Conservation (phyloP, 2,113 vertebrate species). For the Phainopepla nitens region DNA sequence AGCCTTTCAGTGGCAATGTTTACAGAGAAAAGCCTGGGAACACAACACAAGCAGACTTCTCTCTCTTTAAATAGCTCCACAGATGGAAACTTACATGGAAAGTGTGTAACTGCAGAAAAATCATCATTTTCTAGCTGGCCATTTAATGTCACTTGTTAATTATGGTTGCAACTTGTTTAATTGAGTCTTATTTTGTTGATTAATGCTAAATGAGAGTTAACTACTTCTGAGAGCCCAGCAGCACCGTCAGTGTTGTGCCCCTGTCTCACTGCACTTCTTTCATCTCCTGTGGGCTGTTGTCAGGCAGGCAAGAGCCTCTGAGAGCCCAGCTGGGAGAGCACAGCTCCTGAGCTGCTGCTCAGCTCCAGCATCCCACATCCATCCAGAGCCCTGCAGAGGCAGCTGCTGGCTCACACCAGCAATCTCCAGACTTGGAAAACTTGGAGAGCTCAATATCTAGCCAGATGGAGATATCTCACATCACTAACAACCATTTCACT, state of each 20-base stretch:
- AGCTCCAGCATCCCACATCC: neutral
- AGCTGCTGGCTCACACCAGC: neutral
- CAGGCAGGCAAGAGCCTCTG: neutral
- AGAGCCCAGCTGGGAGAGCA: neutral
- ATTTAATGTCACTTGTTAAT: neutral
- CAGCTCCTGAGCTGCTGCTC: neutral
- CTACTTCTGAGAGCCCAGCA: neutral
- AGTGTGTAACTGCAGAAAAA: neutral
- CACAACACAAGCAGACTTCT: neutral
- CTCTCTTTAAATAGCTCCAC: neutral
- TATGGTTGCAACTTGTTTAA: neutral
- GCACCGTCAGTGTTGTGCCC: neutral
- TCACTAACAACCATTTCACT: neutral
- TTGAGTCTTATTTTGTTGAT: neutral
- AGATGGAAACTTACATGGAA: neutral
- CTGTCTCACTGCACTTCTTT: neutral
- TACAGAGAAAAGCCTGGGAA: neutral
- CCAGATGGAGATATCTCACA: neutral
- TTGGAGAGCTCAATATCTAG: neutral
- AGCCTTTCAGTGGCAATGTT: neutral
- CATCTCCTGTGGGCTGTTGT: neutral
- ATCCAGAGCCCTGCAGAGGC: neutral
- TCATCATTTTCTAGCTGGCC: neutral
- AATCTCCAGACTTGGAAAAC: neutral
- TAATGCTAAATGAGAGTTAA: neutral